Evolutionary conservation across 2,888 invertebrate genomes (phyloP).

Genomic region (Xanthia icteritia): DNA sequence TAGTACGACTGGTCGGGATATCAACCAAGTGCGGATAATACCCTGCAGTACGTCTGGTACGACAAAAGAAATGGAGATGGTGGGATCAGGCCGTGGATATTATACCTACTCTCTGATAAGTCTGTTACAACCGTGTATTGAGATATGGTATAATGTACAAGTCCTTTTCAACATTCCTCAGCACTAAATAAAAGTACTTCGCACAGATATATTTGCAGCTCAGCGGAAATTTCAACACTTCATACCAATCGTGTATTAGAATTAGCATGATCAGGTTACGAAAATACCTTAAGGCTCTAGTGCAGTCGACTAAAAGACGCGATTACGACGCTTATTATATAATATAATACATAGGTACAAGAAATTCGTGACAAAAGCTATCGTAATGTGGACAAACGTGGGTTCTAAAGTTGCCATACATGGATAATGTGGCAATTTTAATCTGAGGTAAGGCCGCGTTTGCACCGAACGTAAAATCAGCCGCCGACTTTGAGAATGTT

Average conservation of each 20-base stretch:
- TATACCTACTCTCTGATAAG: no score
- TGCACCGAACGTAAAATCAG: no score
- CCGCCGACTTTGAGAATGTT: no score
- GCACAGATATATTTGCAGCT: constrained; percentile 7
- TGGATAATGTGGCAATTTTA: constrained; percentile 11
- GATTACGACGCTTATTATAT: constrained; percentile 48
- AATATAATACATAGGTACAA: constrained; percentile 28
- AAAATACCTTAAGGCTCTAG: constrained; percentile 63
- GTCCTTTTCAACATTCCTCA: no score
- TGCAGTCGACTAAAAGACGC: constrained; percentile 32
- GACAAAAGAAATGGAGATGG: no score
- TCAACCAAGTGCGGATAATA: not conserved
- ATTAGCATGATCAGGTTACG: constrained; percentile 70
- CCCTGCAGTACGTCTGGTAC: no score
- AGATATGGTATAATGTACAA: no score
- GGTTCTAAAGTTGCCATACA: constrained; percentile 6
- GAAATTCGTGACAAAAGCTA: constrained; percentile 52
- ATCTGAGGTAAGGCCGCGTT: not conserved
- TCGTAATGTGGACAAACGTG: constrained; percentile 32
- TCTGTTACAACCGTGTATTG: no score
- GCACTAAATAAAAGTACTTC: constrained; percentile 4
- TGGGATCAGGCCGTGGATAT: no score
- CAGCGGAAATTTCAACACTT: constrained; percentile 56
- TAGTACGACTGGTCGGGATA: not conserved
- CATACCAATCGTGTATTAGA: constrained; percentile 60